These are phyloP conservation scores for Smithornis capensis DNA, from an alignment of 2,113 vertebrate genomes.

Conservation along the genomic window DNA sequence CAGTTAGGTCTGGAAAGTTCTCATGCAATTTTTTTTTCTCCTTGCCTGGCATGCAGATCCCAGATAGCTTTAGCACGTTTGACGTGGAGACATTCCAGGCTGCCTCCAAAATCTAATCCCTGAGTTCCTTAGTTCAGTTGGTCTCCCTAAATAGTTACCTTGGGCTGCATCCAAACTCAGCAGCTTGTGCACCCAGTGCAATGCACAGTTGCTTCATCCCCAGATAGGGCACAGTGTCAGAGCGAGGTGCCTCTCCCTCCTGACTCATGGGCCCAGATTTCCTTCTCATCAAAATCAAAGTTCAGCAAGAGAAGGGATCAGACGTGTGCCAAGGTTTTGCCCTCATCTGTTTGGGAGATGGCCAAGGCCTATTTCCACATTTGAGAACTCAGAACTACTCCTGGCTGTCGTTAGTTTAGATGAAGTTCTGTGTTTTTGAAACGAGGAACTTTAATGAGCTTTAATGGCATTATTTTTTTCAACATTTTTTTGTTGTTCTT, in stretches of 20 bases:
- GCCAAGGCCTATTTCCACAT: conserved; percentile 24
- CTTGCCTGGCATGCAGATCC: conserved; percentile 30
- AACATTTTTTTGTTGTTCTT: neutral
- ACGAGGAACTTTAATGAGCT: neutral
- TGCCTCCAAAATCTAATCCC: conserved; percentile 56
- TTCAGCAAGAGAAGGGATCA: neutral
- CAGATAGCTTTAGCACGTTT: conserved; percentile 63
- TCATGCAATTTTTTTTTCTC: neutral
- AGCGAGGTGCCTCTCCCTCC: neutral
- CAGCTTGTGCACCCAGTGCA: neutral
- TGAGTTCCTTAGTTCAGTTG: neutral
- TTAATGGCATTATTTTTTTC: neutral
- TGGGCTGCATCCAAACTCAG: conserved; percentile 53
- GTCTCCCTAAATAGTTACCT: conserved; percentile 64
- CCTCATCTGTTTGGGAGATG: neutral
- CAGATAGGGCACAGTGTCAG: conserved; percentile 19
- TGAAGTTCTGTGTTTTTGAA: neutral
- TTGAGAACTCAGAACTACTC: neutral
- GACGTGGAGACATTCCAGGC: conserved; percentile 55
- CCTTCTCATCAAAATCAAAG: neutral
- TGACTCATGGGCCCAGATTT: conserved; percentile 22
- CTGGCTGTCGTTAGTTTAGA: neutral
- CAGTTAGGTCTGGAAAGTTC: conserved; percentile 38
- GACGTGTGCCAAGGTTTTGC: neutral
- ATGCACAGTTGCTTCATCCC: neutral